These are phyloP conservation scores for Coturnix japonica DNA, from an alignment of 2,113 vertebrate species.

Conservation along the genomic window DNA sequence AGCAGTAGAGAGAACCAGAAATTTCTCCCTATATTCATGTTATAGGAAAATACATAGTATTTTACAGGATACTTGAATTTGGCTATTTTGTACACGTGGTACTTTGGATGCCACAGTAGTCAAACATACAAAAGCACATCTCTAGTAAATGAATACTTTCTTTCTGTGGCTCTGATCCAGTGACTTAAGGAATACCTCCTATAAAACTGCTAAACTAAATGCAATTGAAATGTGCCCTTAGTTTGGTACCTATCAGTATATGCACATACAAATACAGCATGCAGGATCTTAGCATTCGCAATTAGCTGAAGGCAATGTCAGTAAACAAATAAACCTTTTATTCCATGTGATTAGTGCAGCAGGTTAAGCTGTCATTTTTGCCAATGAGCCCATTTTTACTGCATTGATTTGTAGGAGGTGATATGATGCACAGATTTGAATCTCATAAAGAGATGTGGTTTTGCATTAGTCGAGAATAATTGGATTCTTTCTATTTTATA, in stretches of 20 bases:
- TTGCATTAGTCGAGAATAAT: slow-evolving; percentile 56
- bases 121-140: neutral
- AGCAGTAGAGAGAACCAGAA: neutral
- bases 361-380: slow-evolving; percentile 47
- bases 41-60: neutral
- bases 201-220: neutral
- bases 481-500: neutral
- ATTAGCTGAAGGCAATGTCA: slow-evolving; percentile 42
- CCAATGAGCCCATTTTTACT: slow-evolving; percentile 52
- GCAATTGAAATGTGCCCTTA: neutral
- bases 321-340: slow-evolving; percentile 55
- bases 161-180: neutral
- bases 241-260: neutral
- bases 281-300: slow-evolving; percentile 32
- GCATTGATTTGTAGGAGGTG: slow-evolving; percentile 38
- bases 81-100: neutral
- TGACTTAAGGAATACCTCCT: neutral
- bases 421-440: slow-evolving; percentile 56
- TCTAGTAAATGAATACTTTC: neutral
- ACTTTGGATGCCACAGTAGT: neutral
- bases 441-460: slow-evolving; percentile 43
- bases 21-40: neutral
- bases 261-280: neutral
- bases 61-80: neutral
- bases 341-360: slow-evolving; percentile 30